Evolutionary conservation across 2,888 invertebrate genomes (phyloP), one percentile per base, ranked within the genome.

Genomic region (Junonia oenone): DNA sequence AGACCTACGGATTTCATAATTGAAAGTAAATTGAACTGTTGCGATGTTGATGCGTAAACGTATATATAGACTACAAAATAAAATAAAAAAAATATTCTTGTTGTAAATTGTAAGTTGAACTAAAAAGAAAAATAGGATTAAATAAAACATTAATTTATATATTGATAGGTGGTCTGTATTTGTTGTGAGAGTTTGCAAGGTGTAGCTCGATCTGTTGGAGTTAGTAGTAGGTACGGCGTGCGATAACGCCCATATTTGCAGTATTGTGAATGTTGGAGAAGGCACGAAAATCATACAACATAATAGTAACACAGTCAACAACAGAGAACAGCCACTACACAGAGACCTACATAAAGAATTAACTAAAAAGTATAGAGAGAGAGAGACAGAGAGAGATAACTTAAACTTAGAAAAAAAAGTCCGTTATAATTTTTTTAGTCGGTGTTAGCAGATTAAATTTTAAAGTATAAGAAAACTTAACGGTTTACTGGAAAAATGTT

Each of bases 241-340:
- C 83, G 83, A 80, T 78, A 71, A 78, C 81, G 83, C 87, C 88
- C 87, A 82, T 73, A 75, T 78, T 86, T 86, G 76, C 75, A 86
- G 89, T 90, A 89, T 85, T 87, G 88, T 89, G 86, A 89, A 87
- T 89, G 90, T 90, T 81, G 75, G 77, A 89, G 83, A 88, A 89
- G 88, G 90, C 90, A 88, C 84, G 83, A 87, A 81, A 88, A 86
- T 85, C 78, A 86, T 85, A 89, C 83, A 90, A 89, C 87, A 87
- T 83, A 88, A 89, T 84, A 85, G 81, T 83, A 53, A 76, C 80
- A 90, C 90, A 90, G 78, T 85, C 83, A 83, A 90, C 90, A 91
- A 91, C 90, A 90, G 85, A 87, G 82, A 90, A 82, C 91, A 91
- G 91, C 90, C 90, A 90, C 90, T 91, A 91, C 88, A 89, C 89